These are phyloP conservation scores for Gymnoscelis rufifasciata DNA, from an alignment of 2,888 invertebrate species.

Conservation along the genomic window DNA sequence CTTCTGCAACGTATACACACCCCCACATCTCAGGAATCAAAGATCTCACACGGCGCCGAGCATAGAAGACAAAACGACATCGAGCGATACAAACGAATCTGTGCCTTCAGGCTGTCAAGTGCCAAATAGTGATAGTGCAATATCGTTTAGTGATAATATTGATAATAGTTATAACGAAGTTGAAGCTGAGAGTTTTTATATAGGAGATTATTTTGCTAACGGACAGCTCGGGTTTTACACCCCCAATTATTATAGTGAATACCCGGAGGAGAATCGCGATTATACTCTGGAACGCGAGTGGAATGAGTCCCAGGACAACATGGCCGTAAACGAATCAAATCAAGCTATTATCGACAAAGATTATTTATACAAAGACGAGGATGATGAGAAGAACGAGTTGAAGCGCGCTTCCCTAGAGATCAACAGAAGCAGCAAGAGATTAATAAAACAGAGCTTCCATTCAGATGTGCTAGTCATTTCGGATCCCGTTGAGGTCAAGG, in stretches of 20 bases:
- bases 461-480: constrained; percentile 84
- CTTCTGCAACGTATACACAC: constrained; percentile 75
- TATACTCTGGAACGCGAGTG: constrained; percentile 42
- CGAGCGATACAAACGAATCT: constrained; percentile 53
- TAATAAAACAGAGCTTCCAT: constrained; percentile 81
- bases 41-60: constrained; percentile 58
- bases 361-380: constrained; percentile 75
- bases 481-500: constrained; percentile 55
- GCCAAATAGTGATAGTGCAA: constrained; percentile 78
- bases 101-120: constrained; percentile 70
- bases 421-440: constrained; percentile 81
- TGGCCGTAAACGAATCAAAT: constrained; percentile 63
- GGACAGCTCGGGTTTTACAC: constrained; percentile 69
- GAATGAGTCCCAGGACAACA: constrained; percentile 62
- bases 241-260: constrained; percentile 61
- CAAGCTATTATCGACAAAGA: constrained; percentile 72
- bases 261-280: constrained; percentile 42
- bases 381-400: constrained; percentile 78
- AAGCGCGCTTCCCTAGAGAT: constrained; percentile 81
- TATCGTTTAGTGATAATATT: constrained; percentile 70
- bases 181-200: constrained; percentile 72
- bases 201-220: constrained; percentile 73
- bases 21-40: constrained; percentile 68
- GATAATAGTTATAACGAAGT: constrained; percentile 67
- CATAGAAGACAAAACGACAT: constrained; percentile 46